Base-by-base conservation (phyloP, 2,113 vertebrate species). In the Telmatochromis sp. region DNA sequence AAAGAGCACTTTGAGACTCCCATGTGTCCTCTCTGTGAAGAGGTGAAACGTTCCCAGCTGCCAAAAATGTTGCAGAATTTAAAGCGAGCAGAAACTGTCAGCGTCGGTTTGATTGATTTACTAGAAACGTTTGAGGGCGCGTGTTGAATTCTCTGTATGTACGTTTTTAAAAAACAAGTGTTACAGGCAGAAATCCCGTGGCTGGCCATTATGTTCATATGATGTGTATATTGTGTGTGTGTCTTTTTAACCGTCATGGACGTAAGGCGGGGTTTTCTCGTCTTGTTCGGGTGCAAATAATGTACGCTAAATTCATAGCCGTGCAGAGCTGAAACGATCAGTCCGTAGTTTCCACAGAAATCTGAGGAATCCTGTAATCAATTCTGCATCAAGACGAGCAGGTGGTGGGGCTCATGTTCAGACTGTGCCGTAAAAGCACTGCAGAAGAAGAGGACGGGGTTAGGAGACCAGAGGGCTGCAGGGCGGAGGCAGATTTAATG, bases 1-100 rank as follows among this genome's bases (percentile, higher is more conserved):
- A 92, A 94, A 84, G 86, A 80, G 94, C 95, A 94, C 95, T 95
- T 95, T 95, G 93, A 94, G 53, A 82, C 87, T 80, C 91, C 87
- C 89, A 47, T 49, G 90, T 83, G 53, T 89, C 84, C 55, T 87
- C 81, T 92, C 54, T 83, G 86, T 53, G 33, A 86, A 70, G 85
- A 92, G 81, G 82, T 17, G 31, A 83, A 40, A 87, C 7, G 84
- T 42, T 57, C 42, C 70, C 75, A 85, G 84, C 84, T 90, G 90
- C 85, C 83, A 47, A 57, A 78, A 75, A 40, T n/a, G 51, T 65
- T 1, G 6, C 83, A 86, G 28, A 9, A 58, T 84, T 73, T 53
- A 12, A 7, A 17, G 49, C 14, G 12, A 87, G 70, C 81, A 55
- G 13, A 73, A 89, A 82, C 81, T 42, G 83, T 90, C 15, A 3